Evolutionary conservation across 2,797 vertebrate genomes (phyloP).

Genomic region (Denticeps clupeoides): DNA sequence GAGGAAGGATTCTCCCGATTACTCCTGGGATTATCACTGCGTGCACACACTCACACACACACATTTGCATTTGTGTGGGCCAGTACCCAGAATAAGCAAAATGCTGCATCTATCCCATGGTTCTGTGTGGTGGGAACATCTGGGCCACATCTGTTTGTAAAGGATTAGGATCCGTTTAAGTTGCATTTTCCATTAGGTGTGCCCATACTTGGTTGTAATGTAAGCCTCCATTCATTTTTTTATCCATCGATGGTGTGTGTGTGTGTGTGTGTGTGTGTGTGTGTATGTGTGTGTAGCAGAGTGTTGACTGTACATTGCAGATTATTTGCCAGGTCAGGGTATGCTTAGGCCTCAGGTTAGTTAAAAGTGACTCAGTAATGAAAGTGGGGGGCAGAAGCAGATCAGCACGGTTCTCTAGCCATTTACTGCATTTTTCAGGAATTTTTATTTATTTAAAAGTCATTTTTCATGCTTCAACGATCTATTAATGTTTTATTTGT

Average conservation of each 20-base stretch:
- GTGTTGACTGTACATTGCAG: no score
- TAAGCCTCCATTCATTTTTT: constrained; percentile 46
- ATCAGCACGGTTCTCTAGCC: no score
- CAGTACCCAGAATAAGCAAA: constrained; percentile 25
- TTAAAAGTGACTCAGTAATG: no score
- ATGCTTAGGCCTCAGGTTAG: no score
- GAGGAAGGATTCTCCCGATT: constrained; percentile 16
- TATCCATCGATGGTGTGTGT: constrained; percentile 10
- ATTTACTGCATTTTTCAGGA: no score
- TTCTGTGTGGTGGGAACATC: constrained; percentile 50
- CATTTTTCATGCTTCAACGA: no score
- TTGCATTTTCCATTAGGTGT: constrained; percentile 47
- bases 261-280: background rate
- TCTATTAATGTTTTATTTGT: no score
- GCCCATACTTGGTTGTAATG: constrained; percentile 37
- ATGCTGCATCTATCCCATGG: constrained; percentile 43
- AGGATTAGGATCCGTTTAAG: constrained; percentile 59
- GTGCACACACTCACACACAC: constrained; percentile 16
- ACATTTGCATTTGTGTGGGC: constrained; percentile 29
- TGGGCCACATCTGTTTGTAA: constrained; percentile 60
- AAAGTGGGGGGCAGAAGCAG: no score
- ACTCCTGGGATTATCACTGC: constrained; percentile 43
- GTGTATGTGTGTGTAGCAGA: background rate
- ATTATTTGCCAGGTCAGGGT: no score
- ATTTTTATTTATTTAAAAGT: no score